Evolutionary conservation across 2,113 vertebrate genomes (phyloP), one percentile per base, ranked within the genome.

Genomic region (Leuciscus idus): DNA sequence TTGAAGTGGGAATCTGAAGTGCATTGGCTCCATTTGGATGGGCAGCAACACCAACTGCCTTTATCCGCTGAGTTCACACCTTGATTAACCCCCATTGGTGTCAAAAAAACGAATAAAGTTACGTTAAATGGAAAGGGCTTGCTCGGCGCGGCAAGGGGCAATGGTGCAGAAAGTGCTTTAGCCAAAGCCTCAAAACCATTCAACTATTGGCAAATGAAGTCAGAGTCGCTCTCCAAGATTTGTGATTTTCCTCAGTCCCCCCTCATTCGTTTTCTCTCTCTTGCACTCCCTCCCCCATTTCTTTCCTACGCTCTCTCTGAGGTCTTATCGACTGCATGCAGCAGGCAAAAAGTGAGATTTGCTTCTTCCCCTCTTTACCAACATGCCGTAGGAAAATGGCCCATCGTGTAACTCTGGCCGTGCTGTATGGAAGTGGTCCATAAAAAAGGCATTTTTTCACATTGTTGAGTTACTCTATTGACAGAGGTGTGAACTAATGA

Each of bases 281-380:
- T 55, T n/a, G 4, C 55, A 6, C 77, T 23, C 83, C 30, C 66
- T 30, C 81, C n/a, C 36, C 57, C 3, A 59, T 61, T 80, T 80
- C 33, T 6, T n/a, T 50, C 73, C 15, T 39, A 64, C 15, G 43
- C 72, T 72, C 57, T 78, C 52, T 87, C 50, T 33, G 75, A 78
- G 68, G 76, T 84, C 89, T 90, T 90, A 90, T 90, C 84, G n/a
- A 59, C 61, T 23, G 81, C 70, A 74, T 76, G 59, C 89, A 90
- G 89, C 86, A 89, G 74, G 86, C 87, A 46, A 82, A 87, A 70
- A 81, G 89, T 39, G 75, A 84, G 78, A 26, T 81, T 89, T 86
- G 39, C 78, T 81, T 86, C 17, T 64, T 33, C 30, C 52, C 17
- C 39, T 61, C 57, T 72, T 78, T 73, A 77, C 48, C 68, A 68